These are phyloP conservation scores for Tuta absoluta DNA, from an alignment of 2,888 invertebrate genomes.

Conservation along the genomic window DNA sequence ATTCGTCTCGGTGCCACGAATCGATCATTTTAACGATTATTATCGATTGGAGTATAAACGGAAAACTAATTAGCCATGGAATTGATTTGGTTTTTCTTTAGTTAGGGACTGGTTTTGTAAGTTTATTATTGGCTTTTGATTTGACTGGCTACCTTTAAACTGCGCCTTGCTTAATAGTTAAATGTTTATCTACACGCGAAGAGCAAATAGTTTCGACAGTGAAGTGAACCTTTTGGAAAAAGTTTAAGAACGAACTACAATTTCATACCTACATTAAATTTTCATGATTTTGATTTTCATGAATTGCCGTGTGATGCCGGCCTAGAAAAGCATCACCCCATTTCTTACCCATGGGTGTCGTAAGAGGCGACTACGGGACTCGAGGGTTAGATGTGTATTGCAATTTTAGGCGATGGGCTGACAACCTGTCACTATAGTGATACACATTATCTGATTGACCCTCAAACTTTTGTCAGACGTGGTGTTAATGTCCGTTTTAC, in stretches of 20 bases:
- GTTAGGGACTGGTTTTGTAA: slow-evolving; percentile 14
- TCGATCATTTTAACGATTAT: slow-evolving; percentile 6
- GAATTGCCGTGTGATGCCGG: too few relatives aligned
- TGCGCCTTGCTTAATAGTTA: neutral
- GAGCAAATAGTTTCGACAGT: neutral
- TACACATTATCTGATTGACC: too few relatives aligned
- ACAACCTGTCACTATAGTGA: too few relatives aligned
- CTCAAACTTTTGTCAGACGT: too few relatives aligned
- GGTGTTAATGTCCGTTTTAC: too few relatives aligned
- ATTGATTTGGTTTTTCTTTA: neutral
- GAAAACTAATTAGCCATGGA: slow-evolving; percentile 5
- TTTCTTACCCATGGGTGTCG: too few relatives aligned
- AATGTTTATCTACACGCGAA: slow-evolving; percentile 9
- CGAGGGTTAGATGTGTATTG: too few relatives aligned
- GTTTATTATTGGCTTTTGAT: slow-evolving; percentile 1
- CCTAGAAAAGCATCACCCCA: too few relatives aligned
- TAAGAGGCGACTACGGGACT: too few relatives aligned
- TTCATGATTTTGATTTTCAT: too few relatives aligned
- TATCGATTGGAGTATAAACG: neutral
- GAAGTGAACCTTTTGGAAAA: slow-evolving; percentile 1
- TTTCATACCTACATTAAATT: neutral
- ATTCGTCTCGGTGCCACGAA: slow-evolving; percentile 13
- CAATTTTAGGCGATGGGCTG: too few relatives aligned
- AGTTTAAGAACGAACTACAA: neutral
- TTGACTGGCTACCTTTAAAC: slow-evolving; percentile 10